Percentiles rank a stretch among this genome's conserved stretches.
These are phyloP conservation scores for Drosophila siamana DNA, from an alignment of 2,888 invertebrate genomes.

Conservation along the genomic window DNA sequence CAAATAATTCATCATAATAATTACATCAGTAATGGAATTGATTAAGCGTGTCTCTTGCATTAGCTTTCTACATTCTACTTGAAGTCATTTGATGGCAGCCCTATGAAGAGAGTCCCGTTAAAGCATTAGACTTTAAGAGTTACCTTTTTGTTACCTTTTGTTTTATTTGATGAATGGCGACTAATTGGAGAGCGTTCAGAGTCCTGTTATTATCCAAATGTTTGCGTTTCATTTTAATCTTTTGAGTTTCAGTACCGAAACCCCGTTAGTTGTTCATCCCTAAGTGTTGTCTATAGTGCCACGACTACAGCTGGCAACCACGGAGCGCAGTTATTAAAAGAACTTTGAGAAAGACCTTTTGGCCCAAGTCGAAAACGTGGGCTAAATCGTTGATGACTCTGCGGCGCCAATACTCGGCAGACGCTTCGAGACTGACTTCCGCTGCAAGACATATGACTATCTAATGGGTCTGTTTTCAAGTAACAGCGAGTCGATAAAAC, in stretches of 20 bases:
- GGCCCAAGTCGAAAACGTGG: slow-evolving; percentile 57
- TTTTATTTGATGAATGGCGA: slow-evolving; percentile 67
- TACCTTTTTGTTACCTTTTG: neutral
- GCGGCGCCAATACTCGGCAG: slow-evolving; percentile 80
- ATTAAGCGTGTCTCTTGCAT: too few species aligned
- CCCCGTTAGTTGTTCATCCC: slow-evolving; percentile 59
- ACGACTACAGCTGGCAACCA: slow-evolving; percentile 31
- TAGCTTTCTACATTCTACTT: too few species aligned
- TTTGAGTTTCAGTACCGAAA: slow-evolving; percentile 55
- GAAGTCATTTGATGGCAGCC: too few species aligned
- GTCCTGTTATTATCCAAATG: slow-evolving; percentile 71
- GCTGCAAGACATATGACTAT: slow-evolving; percentile 52
- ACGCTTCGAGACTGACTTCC: slow-evolving; percentile 59
- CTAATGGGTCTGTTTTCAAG: slow-evolving; percentile 15
- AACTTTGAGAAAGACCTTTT: slow-evolving; percentile 44
- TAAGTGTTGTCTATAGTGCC: slow-evolving; percentile 55
- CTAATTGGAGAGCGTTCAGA: slow-evolving; percentile 67
- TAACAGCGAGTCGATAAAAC: slow-evolving; percentile 43
- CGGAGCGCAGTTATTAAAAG: slow-evolving; percentile 69
- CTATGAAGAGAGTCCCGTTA: neutral
- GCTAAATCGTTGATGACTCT: slow-evolving; percentile 68
- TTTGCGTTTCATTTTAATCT: slow-evolving; percentile 76
- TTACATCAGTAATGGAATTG: too few species aligned
- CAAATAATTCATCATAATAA: too few species aligned
- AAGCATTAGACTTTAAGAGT: slow-evolving; percentile 4